A percentile compares a stretch with the other conserved stretches of the same genome.
Conservation (phyloP, 2,797 vertebrate species). For the Characodon lateralis region DNA sequence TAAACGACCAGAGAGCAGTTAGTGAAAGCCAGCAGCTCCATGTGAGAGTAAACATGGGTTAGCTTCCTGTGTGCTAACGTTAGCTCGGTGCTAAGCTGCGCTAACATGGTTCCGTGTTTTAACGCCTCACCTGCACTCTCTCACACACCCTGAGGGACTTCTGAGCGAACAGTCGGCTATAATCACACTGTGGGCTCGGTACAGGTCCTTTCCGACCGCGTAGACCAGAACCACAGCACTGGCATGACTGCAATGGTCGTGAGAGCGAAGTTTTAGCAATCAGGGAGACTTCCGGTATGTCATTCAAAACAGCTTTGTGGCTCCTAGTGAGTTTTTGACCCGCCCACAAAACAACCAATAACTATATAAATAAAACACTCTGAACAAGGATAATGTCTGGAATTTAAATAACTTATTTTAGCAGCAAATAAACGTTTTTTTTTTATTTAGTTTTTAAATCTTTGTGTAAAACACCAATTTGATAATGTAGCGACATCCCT, state of each 20-base stretch:
- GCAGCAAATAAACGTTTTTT: background rate
- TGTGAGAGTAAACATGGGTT: background rate
- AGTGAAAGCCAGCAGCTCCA: background rate
- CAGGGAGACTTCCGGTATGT: slow-evolving; percentile 38
- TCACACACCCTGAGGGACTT: too few species aligned
- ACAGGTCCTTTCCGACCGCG: accelerated
- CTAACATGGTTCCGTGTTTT: background rate
- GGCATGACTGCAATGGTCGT: slow-evolving; percentile 33
- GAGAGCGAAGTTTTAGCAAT: slow-evolving; percentile 55
- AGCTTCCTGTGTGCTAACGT: slow-evolving; percentile 51
- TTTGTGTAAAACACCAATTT: background rate
- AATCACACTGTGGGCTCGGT: background rate
- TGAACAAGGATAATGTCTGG: background rate
- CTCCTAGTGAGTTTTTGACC: slow-evolving; percentile 3
- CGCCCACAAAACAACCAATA: background rate
- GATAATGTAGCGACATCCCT: background rate
- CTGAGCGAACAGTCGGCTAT: accelerated
- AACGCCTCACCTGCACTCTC: slow-evolving; percentile 9
- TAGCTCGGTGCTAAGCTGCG: slow-evolving; percentile 50
- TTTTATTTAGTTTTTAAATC: background rate
- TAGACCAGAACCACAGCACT: background rate
- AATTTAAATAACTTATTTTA: background rate
- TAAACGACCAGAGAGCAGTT: background rate
- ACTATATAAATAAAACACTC: background rate
- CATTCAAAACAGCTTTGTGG: background rate